Base-by-base conservation (phyloP, 1,140 invertebrate genomes). In the Diachasmimorpha longicaudata region DNA sequence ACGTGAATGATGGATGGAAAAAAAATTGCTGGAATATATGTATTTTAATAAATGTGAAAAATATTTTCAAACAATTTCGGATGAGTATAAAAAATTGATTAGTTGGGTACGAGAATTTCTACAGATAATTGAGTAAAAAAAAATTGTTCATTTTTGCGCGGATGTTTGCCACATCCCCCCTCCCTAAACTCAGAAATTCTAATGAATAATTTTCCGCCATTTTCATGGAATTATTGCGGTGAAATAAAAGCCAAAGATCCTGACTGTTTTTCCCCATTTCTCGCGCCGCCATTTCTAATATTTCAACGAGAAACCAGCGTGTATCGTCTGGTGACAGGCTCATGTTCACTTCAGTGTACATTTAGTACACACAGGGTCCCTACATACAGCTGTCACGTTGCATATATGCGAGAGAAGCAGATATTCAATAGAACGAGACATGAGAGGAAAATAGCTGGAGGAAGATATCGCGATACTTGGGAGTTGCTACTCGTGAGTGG, bases 391-490 rank as follows among this genome's bases (percentile, higher is more conserved):
- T 68, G 66, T 68, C 66, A 55, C 14, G 70, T 25, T 14, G 19
- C 10, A 11, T 48, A 42, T 48, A 48, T 25, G 31, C 25, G 16
- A 39, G 19, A 58, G 58, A n/a, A 31, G 10, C 39, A 46, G 48
- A 71, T 71, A 52, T 48, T 36, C 31, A 68, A 68, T 68, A 68
- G 66, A 39, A n/a, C 23, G 31, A 25, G 58, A 63, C 21, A 70
- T 19, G 68, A 70, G 42, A 46, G 68, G 42, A 70, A 37, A 37
- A 42, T 37, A 31, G 36, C 9, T 11, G 68, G 68, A 52, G 48
- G 48, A 52, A 70, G 36, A 70, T 71, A 71, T 71, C 21, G 48
- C 44, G 70, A 71, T 52, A 52, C 48, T 71, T 48, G 31, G 44
- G n/a, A 21, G 44, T 55, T 21, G 23, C 70, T 46, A 14, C 37